Evolutionary conservation across 1,140 invertebrate species (phyloP).

Genomic region (Drosophila teissieri): DNA sequence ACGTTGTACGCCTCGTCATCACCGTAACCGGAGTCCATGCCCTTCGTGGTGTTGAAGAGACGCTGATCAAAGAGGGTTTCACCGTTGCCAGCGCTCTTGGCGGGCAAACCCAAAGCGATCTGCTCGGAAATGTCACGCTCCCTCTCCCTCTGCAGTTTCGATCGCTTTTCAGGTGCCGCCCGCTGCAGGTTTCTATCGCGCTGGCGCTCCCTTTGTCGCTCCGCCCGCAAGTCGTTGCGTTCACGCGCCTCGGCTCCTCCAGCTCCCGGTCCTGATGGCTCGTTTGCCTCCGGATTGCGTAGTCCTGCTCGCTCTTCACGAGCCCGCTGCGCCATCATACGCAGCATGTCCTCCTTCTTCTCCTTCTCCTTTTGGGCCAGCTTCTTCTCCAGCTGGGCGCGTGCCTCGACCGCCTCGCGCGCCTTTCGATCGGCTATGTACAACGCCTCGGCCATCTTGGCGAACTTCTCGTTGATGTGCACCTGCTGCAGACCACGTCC

Average conservation of each 20-base stretch:
- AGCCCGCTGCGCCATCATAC: conserved; percentile 97
- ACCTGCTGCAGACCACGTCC: conserved; percentile 98
- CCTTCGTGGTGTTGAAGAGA: conserved; percentile 97
- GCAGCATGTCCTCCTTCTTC: conserved; percentile 97
- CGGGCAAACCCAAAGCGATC: conserved; percentile 98
- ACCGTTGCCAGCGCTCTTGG: conserved; percentile 89
- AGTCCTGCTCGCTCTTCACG: conserved; percentile 95
- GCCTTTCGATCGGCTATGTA: conserved; percentile 99
- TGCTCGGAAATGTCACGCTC: conserved; percentile 99
- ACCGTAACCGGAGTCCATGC: conserved; percentile 98
- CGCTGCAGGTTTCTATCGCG: conserved; percentile 96
- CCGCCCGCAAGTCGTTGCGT: conserved; percentile 94
- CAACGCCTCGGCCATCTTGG: conserved; percentile 98
- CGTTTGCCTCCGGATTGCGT: conserved; percentile 74
- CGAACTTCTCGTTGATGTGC: conserved; percentile 99
- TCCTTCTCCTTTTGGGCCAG: conserved; percentile 99
- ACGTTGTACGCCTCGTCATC: conserved; percentile 99
- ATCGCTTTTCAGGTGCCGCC: conserved; percentile 96
- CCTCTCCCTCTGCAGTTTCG: conserved; percentile 94
- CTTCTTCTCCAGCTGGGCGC: conserved; percentile 98
- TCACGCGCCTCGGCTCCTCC: conserved; percentile 92
- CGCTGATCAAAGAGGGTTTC: conserved; percentile 98
- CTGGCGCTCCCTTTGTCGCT: conserved; percentile 96
- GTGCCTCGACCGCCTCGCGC: conserved; percentile 97
- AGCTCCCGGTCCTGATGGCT: conserved; percentile 83